A percentile compares a stretch with the other conserved stretches of the same genome.
These are phyloP conservation scores for Clavelina lepadiformis DNA, from an alignment of 23 tunicate genomes.

Conservation along the genomic window DNA sequence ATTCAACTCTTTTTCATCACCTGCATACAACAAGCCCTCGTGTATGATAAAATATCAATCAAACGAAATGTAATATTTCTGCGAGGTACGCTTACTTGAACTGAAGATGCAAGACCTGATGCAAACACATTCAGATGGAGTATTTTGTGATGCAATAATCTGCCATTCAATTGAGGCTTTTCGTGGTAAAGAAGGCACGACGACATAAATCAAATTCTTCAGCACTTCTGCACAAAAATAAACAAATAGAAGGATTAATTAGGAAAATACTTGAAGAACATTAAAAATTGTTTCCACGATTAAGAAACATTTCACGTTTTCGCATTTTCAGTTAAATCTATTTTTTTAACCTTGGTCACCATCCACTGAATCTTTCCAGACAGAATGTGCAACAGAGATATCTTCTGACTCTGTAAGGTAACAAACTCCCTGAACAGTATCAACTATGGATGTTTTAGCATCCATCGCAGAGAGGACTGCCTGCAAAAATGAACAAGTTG, in stretches of 20 bases:
- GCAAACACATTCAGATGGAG: background rate
- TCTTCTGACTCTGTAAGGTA: slow-evolving; percentile 36
- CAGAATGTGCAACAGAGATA: slow-evolving; percentile 7
- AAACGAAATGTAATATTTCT: too few relatives aligned
- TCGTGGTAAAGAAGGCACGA: slow-evolving; percentile 56
- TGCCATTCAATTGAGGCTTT: slow-evolving; percentile 72
- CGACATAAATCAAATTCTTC: slow-evolving; percentile 27
- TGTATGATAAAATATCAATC: too few relatives aligned
- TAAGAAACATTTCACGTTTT: slow-evolving; percentile 4
- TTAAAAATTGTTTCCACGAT: background rate
- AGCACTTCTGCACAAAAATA: background rate
- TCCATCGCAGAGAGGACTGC: slow-evolving; percentile 52
- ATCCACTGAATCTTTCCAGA: slow-evolving; percentile 17
- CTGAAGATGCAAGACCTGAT: too few relatives aligned
- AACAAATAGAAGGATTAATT: background rate
- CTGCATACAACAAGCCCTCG: too few relatives aligned
- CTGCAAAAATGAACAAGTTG: slow-evolving; percentile 29
- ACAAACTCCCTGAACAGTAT: slow-evolving; percentile 48
- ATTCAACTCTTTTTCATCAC: too few relatives aligned
- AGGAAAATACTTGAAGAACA: background rate
- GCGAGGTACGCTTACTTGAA: too few relatives aligned
- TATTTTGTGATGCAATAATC: slow-evolving; percentile 22
- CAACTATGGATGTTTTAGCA: background rate
- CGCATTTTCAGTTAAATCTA: background rate
- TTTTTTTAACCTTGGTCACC: background rate